Percentiles rank a stretch among this genome's conserved stretches.
Evolutionary conservation across 2,888 invertebrate genomes (phyloP).

Genomic region (Temnothorax unifasciatus): DNA sequence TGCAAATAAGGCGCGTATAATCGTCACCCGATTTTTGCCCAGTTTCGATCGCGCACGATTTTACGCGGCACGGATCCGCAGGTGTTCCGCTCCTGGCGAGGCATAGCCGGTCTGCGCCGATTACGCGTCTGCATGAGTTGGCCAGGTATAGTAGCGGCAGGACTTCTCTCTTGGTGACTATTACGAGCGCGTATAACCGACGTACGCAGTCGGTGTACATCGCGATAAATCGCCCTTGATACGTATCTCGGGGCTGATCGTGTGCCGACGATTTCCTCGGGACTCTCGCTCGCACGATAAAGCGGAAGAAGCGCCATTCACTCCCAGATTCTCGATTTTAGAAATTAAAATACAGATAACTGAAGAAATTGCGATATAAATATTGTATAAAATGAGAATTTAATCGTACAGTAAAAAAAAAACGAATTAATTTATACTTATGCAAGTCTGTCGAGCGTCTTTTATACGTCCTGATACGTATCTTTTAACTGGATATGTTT

Average conservation of each 20-base stretch:
- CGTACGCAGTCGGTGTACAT: slow-evolving; percentile 33
- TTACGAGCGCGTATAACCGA: slow-evolving; percentile 38
- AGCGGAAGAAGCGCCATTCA: slow-evolving; percentile 40
- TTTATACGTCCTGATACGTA: too few relatives aligned
- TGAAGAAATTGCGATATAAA: background rate
- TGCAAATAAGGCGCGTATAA: background rate
- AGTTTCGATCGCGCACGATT: slow-evolving; percentile 26
- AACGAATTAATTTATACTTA: background rate
- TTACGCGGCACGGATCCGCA: slow-evolving; percentile 58
- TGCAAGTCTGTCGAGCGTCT: background rate
- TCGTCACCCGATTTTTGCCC: slow-evolving; percentile 13
- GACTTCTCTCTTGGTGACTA: slow-evolving; percentile 43
- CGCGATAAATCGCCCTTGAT: slow-evolving; percentile 72
- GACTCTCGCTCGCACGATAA: slow-evolving; percentile 22
- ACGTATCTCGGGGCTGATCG: slow-evolving; percentile 63
- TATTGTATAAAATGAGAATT: background rate
- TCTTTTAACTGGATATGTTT: background rate
- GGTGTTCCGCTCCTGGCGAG: slow-evolving; percentile 67
- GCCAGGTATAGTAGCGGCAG: slow-evolving; percentile 23
- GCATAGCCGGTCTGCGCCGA: slow-evolving; percentile 33
- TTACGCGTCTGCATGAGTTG: slow-evolving; percentile 32
- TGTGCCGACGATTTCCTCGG: slow-evolving; percentile 59
- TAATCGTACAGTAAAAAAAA: background rate
- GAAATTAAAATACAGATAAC: background rate
- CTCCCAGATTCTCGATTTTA: background rate